phyloP scores from a whole-genome alignment of 2,113 vertebrate genomes.

The Electrona antarctica region DNA sequence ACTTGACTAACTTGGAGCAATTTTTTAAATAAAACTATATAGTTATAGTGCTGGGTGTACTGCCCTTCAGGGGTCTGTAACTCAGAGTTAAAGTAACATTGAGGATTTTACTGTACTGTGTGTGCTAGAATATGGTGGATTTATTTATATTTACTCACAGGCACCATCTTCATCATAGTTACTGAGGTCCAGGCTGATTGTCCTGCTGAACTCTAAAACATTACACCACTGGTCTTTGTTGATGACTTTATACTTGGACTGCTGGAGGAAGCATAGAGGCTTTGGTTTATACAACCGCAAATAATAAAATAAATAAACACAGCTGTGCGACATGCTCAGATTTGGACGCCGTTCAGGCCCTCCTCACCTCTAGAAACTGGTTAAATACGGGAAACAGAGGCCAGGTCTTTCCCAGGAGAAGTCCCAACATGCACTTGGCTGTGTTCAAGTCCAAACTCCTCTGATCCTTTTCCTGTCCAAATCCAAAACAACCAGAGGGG shows the following conservation, averaged over 20 bases:
- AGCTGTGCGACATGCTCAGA: neutral
- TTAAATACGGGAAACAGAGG: conserved; percentile 98
- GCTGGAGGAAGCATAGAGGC: conserved; percentile 75
- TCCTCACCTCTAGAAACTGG: conserved; percentile 96
- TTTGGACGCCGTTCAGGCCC: neutral
- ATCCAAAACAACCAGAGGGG: conserved; percentile 21
- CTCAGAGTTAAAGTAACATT: neutral
- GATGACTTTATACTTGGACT: conserved; percentile 99
- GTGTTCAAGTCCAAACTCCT: conserved; percentile 99
- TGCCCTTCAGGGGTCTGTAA: too few species aligned
- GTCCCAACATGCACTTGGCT: conserved; percentile 98
- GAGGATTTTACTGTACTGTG: neutral
- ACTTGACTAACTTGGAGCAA: too few species aligned
- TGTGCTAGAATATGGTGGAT: neutral
- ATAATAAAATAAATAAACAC: neutral
- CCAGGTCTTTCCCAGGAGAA: conserved; percentile 98
- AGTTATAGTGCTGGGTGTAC: too few species aligned
- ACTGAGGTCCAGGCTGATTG: conserved; percentile 98
- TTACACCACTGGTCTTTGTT: conserved; percentile 99
- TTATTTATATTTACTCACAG: conserved; percentile 84
- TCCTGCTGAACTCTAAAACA: conserved; percentile 98
- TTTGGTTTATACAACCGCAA: neutral
- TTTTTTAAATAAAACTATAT: neutral
- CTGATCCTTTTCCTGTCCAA: conserved; percentile 95
- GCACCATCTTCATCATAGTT: conserved; percentile 99